Conservation (phyloP, 1,140 invertebrate species). For the Cydia fagiglandana region DNA sequence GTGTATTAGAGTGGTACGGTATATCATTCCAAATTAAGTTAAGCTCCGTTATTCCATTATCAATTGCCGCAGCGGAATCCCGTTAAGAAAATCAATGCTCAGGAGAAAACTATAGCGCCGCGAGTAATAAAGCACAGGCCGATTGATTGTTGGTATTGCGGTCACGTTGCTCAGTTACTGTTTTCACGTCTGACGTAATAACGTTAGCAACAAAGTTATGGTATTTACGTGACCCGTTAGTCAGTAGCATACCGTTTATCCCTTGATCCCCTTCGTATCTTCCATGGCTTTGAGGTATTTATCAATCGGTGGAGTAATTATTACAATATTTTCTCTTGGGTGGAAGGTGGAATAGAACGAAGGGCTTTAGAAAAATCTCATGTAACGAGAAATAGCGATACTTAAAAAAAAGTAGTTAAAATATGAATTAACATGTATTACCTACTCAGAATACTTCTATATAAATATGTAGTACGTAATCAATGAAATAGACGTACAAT, state of each 20-base stretch:
- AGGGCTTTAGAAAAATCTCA: no score
- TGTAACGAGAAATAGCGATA: background rate
- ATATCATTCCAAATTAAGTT: constrained; percentile 16
- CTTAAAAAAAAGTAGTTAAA: no score
- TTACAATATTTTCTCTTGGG: background rate
- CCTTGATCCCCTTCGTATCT: constrained; percentile 42
- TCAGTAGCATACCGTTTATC: constrained; percentile 44
- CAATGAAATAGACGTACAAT: no score
- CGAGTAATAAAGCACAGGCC: constrained; percentile 63
- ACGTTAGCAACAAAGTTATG: constrained; percentile 74
- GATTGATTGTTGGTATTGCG: constrained; percentile 76
- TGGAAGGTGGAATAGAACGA: background rate
- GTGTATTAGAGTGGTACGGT: background rate
- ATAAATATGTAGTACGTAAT: no score
- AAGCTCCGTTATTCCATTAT: background rate
- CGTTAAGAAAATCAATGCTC: constrained; percentile 55
- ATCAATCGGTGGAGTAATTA: constrained; percentile 36
- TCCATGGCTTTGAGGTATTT: constrained; percentile 24
- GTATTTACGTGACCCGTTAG: constrained; percentile 67
- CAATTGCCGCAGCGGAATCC: constrained; percentile 17
- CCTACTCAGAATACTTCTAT: no score
- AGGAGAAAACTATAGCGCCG: constrained; percentile 43
- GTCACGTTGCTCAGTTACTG: constrained; percentile 76
- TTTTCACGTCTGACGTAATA: constrained; percentile 77
- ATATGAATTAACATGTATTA: no score